Evolutionary conservation across 2,797 vertebrate genomes (phyloP), one percentile per base, ranked within the genome.

Genomic region (Ispidina picta): DNA sequence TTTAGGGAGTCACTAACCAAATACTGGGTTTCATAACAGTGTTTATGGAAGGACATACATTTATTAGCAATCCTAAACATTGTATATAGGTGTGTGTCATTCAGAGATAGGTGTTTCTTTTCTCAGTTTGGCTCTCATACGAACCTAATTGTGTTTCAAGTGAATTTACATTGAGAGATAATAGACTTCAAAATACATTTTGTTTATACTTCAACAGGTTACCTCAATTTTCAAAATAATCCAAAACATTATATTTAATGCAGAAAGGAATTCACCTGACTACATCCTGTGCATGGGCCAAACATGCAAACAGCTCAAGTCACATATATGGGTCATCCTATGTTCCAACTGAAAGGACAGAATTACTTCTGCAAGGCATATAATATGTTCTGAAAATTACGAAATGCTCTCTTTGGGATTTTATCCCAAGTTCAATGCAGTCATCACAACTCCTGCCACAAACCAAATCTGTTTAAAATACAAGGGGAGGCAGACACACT

Each of bases 291-390:
- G 73, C 46, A 26, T 68, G 35, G 28, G 95, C 85, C 89, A 14
- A 95, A 88, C 85, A 83, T 80, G 77, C 89, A 94, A 39, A 70
- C 51, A 89, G 46, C 64, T 43, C 41, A 58, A 49, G 52, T 90
- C 31, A 15, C 22, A 6, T 59, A 69, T 84, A 65, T 90, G 74
- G 29, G 15, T 70, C 10, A 88, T 22, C 73, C 31, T 63, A 65
- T 77, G 85, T 91, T 94, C 65, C 74, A 90, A 39, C 44, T 78
- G 66, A 89, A 88, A 41, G 43, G 82, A 54, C 21, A 87, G n/a
- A 70, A 68, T 68, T 68, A 72, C 43, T 64, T 58, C 54, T 89
- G 37, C 6, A 5, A 86, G 86, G 39, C 68, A 74, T 58, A 78
- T 60, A 89, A 66, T 79, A 7, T 43, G 63, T 78, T 79, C 68